Evolutionary conservation across 2,797 vertebrate species (phyloP).

Genomic region (Chaunax sp.): DNA sequence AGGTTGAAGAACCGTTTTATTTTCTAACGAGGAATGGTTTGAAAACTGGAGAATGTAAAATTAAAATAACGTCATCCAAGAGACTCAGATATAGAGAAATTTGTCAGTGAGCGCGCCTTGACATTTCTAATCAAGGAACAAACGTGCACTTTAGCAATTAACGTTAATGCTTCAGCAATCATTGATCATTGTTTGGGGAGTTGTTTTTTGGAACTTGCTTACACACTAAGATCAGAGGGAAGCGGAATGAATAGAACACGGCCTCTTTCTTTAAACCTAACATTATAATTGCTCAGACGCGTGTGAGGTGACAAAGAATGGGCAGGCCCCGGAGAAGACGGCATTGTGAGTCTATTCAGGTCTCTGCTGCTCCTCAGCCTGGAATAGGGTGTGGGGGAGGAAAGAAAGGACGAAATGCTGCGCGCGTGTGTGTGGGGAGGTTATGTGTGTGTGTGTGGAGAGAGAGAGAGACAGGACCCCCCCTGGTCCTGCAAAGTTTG

Average conservation of each 20-base stretch:
- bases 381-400: neutral
- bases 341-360: conserved; percentile 53
- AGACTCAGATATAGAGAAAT: neutral
- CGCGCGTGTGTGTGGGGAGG: conserved; percentile 1
- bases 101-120: neutral
- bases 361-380: conserved; percentile 46
- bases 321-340: conserved; percentile 47
- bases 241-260: conserved; percentile 37
- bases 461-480: no score
- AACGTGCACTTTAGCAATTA: neutral
- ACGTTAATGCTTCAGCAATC: conserved; percentile 1
- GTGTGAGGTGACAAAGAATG: conserved; percentile 70
- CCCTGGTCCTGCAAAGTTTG: conserved; percentile 6
- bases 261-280: conserved; percentile 46
- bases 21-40: neutral
- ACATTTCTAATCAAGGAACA: neutral
- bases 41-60: neutral
- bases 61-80: neutral
- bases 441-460: no score
- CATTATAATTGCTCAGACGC: conserved; percentile 76
- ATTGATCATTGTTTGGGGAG: conserved; percentile 16
- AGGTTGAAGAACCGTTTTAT: neutral
- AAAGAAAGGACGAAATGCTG: neutral
- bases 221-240: conserved; percentile 46
- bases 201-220: neutral